Percentiles rank a stretch among this genome's conserved stretches.
phyloP scores from a whole-genome alignment of 2,113 vertebrate genomes.

The Stictonetta naevosa region DNA sequence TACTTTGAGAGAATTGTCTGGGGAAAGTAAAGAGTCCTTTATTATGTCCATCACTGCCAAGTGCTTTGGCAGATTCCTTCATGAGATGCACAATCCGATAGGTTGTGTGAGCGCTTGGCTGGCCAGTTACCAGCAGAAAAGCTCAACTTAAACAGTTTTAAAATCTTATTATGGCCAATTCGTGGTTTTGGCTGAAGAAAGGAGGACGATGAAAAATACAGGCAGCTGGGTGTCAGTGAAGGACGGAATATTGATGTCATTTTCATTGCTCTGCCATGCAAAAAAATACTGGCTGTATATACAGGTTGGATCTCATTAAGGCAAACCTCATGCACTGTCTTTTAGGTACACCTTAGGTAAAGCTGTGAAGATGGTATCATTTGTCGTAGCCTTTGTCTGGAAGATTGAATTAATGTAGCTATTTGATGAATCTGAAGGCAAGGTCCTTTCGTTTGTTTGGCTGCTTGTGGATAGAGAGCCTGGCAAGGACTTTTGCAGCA shows the following conservation, averaged over 20 bases:
- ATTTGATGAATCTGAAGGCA: neutral
- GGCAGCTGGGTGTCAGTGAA: constrained; percentile 17
- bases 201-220: constrained; percentile 1
- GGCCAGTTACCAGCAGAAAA: constrained; percentile 47
- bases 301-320: accelerated
- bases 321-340: neutral
- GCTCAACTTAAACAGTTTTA: constrained; percentile 26
- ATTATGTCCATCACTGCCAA: neutral
- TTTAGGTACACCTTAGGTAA: neutral
- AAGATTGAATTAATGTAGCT: neutral
- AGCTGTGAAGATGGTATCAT: neutral
- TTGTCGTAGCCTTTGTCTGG: neutral
- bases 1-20: constrained; percentile 23
- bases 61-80: constrained; percentile 45
- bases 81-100: neutral
- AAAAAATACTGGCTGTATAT: neutral
- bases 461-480: neutral
- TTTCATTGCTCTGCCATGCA: neutral
- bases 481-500: neutral
- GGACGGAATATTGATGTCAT: neutral
- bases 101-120: neutral
- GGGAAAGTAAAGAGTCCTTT: constrained; percentile 23
- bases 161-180: constrained; percentile 31
- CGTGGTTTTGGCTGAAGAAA: constrained; percentile 46
- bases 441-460: neutral